Conservation (phyloP, 2,888 invertebrate species). For the Sicus ferrugineus region DNA sequence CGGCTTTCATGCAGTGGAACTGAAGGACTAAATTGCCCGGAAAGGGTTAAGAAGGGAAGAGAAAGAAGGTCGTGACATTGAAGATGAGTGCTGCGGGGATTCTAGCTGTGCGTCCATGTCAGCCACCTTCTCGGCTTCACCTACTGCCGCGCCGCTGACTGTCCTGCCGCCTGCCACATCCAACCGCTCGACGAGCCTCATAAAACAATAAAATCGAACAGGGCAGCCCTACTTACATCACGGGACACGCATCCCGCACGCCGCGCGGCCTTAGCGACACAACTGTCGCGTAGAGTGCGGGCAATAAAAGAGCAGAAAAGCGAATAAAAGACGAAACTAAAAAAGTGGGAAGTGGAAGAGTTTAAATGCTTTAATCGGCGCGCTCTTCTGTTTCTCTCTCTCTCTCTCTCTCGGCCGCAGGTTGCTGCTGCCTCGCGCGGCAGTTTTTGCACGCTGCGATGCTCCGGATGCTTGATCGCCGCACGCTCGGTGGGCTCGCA, state of each 20-base stretch:
- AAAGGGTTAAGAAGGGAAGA: not conserved
- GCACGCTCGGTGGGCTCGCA: constrained; percentile 48
- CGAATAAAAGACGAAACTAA: constrained; percentile 2
- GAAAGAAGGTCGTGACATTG: not conserved
- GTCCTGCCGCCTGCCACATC: not conserved
- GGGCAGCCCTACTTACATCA: constrained; percentile 36
- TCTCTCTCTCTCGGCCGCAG: not conserved
- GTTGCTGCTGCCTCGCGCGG: not conserved
- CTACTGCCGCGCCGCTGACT: not conserved
- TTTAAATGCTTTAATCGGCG: constrained; percentile 27
- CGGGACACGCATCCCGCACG: not conserved
- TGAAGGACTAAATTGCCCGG: not conserved
- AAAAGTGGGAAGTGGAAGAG: constrained; percentile 26
- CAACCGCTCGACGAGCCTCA: constrained; percentile 42
- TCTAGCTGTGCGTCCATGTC: constrained; percentile 28
- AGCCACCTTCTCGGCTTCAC: constrained; percentile 9
- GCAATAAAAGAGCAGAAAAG: not conserved
- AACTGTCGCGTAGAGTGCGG: not conserved
- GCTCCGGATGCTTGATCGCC: constrained; percentile 28
- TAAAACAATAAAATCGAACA: constrained; percentile 48
- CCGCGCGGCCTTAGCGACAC: not conserved
- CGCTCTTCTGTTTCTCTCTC: not conserved
- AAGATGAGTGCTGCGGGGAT: not conserved
- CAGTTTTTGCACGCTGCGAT: constrained; percentile 11
- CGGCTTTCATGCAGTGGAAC: not conserved